Percentiles rank a stretch among this genome's conserved stretches.
Conservation (phyloP, 2,888 invertebrate genomes). For the Cotesia congregata region DNA sequence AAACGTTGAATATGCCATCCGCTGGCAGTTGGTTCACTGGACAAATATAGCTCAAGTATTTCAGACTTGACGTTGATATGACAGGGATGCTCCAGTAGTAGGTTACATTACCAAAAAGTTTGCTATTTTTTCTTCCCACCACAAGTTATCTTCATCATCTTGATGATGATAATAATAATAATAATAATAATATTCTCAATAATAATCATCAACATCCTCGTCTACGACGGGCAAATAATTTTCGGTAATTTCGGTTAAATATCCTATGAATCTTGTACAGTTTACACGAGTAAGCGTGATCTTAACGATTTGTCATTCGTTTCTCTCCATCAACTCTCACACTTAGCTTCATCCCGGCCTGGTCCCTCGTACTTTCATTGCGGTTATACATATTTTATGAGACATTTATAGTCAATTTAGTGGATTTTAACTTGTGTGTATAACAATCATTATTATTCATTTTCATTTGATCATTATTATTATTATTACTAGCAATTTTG, state of each 20-base stretch:
- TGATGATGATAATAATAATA: neutral
- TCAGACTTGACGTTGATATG: slow-evolving; percentile 64
- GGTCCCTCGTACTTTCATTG: neutral
- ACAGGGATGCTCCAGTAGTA: slow-evolving; percentile 51
- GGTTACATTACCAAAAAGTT: slow-evolving; percentile 12
- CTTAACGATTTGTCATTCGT: slow-evolving; percentile 33
- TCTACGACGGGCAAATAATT: slow-evolving; percentile 8
- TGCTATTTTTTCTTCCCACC: slow-evolving; percentile 5
- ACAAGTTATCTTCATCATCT: neutral
- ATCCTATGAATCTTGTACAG: slow-evolving; percentile 17
- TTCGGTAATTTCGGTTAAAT: neutral
- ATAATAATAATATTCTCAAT: neutral
- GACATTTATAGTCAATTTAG: slow-evolving; percentile 15
- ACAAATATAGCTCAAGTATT: slow-evolving; percentile 52
- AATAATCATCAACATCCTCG: slow-evolving; percentile 14
- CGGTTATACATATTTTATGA: neutral
- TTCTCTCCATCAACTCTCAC: slow-evolving; percentile 19
- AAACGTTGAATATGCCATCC: neutral
- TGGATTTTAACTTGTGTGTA: neutral
- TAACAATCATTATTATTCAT: neutral
- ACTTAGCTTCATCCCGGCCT: neutral
- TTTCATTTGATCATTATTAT: no score
- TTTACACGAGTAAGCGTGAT: slow-evolving; percentile 12
- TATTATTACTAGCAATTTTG: no score
- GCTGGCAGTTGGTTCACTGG: slow-evolving; percentile 10